Percentiles rank a stretch among this genome's conserved stretches.
Conservation (phyloP, 2,113 vertebrate genomes). For the Chauna torquata region DNA sequence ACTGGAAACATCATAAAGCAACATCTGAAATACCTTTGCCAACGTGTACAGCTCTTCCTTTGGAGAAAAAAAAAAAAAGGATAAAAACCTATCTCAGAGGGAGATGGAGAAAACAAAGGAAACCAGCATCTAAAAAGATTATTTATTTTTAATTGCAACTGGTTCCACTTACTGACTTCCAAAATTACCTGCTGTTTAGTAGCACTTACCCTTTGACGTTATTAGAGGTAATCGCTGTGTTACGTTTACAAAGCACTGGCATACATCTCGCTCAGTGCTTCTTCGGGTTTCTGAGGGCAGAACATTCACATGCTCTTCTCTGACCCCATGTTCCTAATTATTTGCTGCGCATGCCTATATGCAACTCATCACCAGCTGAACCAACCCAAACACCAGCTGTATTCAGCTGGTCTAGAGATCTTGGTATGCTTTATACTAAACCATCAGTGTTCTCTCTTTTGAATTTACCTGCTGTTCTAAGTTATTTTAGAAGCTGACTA, state of each 20-base stretch:
- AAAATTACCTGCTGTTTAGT: not conserved
- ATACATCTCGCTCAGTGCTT: conserved; percentile 1
- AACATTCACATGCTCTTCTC: conserved; percentile 20
- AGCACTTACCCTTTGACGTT: conserved; percentile 1
- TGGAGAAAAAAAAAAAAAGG: not conserved
- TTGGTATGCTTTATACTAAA: not conserved
- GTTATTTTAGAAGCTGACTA: not conserved
- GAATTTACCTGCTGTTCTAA: not conserved
- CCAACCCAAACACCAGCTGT: not conserved
- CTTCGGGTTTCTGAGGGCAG: not conserved
- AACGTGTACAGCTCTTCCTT: not conserved
- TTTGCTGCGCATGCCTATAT: not conserved
- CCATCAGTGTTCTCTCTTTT: not conserved
- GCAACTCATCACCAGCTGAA: not conserved
- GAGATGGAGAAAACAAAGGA: not conserved
- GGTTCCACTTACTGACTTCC: not conserved
- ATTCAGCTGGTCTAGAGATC: not conserved
- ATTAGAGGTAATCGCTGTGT: not conserved
- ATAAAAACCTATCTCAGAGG: not conserved
- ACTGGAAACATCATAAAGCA: conserved; percentile 16
- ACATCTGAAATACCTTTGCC: not conserved
- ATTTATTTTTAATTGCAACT: not conserved
- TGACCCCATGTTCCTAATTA: not conserved
- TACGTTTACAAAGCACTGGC: conserved; percentile 7
- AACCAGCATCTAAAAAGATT: not conserved